A percentile compares a stretch with the other conserved stretches of the same genome.
These are phyloP conservation scores for Phalacrocorax brasilianus DNA, from an alignment of 2,113 vertebrate species.

Conservation along the genomic window DNA sequence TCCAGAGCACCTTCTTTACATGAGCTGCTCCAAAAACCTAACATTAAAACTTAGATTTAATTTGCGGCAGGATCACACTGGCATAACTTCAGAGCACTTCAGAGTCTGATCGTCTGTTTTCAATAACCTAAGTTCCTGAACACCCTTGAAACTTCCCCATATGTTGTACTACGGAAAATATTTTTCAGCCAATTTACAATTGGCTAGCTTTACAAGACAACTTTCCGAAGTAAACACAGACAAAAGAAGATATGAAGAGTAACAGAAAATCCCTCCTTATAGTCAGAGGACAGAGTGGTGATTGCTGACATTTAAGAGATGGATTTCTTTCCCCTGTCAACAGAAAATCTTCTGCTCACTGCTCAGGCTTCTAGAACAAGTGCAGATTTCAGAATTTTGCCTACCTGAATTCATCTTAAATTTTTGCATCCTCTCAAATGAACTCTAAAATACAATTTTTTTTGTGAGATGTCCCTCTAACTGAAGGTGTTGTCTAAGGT, in stretches of 20 bases:
- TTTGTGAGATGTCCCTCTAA: not conserved
- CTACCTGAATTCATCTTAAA: not conserved
- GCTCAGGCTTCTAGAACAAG: not conserved
- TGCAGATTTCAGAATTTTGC: not conserved
- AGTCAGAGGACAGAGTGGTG: not conserved
- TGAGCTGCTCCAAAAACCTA: not conserved
- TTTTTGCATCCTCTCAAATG: not conserved
- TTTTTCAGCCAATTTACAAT: not conserved
- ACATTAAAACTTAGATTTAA: not conserved
- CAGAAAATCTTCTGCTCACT: not conserved
- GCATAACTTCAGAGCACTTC: not conserved
- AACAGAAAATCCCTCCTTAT: not conserved
- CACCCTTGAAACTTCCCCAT: not conserved
- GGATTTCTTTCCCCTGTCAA: not conserved
- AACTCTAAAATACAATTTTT: not conserved
- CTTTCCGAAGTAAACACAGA: not conserved
- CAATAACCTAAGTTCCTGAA: not conserved
- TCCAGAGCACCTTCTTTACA: not conserved
- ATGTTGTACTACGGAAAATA: not conserved
- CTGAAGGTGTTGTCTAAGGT: not conserved
- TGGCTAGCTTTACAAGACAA: not conserved
- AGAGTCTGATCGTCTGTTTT: not conserved
- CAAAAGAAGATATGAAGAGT: not conserved
- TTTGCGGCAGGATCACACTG: not conserved
- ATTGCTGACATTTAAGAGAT: not conserved